These are phyloP conservation scores for Psephotus haematonotus DNA, from an alignment of 2,113 vertebrate species.

Conservation along the genomic window DNA sequence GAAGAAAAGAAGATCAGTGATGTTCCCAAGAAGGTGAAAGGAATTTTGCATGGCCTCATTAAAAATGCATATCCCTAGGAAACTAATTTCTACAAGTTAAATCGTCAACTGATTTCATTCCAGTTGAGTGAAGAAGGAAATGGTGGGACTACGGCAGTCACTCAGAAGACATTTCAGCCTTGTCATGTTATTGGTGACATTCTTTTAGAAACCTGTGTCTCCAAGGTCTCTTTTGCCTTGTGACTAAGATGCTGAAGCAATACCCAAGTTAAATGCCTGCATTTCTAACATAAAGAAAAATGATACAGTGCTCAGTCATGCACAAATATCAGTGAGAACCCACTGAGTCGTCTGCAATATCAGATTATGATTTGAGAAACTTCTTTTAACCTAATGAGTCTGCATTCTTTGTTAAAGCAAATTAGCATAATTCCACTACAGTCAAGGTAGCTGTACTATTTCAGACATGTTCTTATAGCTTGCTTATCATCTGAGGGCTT, in stretches of 20 bases:
- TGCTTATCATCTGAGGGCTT: neutral
- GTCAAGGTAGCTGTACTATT: neutral
- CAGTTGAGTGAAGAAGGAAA: neutral
- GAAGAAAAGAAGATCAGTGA: neutral
- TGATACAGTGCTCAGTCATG: neutral
- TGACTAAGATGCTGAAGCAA: neutral
- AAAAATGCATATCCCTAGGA: neutral
- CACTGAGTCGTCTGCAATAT: neutral
- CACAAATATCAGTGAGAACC: neutral
- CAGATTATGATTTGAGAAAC: neutral
- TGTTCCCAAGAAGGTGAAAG: neutral
- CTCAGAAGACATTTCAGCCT: neutral
- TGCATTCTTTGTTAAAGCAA: neutral
- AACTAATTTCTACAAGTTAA: neutral
- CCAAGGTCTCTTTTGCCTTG: neutral
- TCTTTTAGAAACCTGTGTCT: neutral
- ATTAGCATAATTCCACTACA: neutral
- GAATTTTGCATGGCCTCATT: neutral
- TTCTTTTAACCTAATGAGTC: neutral
- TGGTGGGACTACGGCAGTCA: accelerated
- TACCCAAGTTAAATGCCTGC: neutral
- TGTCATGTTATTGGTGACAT: neutral
- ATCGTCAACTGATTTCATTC: neutral
- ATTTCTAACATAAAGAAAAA: neutral
- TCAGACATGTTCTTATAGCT: neutral